Percentiles rank a stretch among this genome's conserved stretches.
Evolutionary conservation across 2,113 vertebrate genomes (phyloP).

Genomic region (Amphiprion ocellaris): DNA sequence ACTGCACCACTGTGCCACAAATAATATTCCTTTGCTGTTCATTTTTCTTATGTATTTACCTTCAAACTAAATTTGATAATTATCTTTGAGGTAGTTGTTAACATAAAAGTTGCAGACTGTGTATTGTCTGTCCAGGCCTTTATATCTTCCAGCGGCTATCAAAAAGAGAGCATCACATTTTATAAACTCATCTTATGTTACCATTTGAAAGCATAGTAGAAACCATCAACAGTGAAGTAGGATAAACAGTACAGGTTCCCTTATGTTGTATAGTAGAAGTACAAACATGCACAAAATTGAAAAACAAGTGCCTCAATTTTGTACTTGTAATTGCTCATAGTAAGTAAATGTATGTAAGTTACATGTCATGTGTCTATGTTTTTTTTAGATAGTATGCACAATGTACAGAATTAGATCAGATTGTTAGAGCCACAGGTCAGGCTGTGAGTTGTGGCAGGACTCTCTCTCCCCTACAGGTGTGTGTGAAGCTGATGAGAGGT

Average conservation of each 20-base stretch:
- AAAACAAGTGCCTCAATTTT: too few relatives aligned
- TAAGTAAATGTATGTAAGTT: too few relatives aligned
- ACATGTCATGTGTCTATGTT: too few relatives aligned
- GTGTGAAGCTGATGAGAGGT: too few relatives aligned
- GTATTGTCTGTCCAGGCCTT: background rate
- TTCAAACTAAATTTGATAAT: background rate
- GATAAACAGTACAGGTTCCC: background rate
- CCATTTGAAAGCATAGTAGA: too few relatives aligned
- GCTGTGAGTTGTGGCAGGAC: too few relatives aligned
- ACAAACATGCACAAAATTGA: background rate
- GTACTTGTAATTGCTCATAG: too few relatives aligned
- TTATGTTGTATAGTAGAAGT: background rate
- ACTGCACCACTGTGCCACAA: too few relatives aligned
- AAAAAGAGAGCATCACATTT: background rate
- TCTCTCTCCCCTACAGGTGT: too few relatives aligned
- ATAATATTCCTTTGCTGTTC: background rate
- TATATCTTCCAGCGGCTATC: background rate
- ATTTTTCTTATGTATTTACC: background rate
- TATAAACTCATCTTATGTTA: background rate
- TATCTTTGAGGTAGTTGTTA: background rate
- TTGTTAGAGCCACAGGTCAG: too few relatives aligned
- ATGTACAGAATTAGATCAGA: too few relatives aligned
- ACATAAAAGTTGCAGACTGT: background rate
- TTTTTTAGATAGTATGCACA: too few relatives aligned
- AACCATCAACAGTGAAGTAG: background rate